Evolutionary conservation across 2,888 invertebrate genomes (phyloP).

Genomic region (Pandemis heparana): DNA sequence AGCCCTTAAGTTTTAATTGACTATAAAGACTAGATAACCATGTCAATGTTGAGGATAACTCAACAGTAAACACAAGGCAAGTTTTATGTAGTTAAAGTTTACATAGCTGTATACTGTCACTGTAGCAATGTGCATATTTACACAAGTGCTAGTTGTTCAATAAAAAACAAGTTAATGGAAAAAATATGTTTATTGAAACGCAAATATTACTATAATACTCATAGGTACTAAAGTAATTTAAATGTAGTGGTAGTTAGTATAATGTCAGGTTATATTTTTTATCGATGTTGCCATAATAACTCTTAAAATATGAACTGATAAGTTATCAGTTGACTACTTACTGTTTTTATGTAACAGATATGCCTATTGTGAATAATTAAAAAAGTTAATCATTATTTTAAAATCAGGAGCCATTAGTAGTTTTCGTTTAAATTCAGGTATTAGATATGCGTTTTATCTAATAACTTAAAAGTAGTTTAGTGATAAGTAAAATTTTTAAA

Average conservation of each 20-base stretch:
- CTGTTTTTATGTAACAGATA: neutral
- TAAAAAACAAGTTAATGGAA: constrained; percentile 1
- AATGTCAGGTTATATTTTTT: neutral
- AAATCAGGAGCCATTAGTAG: too few relatives aligned
- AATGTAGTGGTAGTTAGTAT: neutral
- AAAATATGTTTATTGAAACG: constrained; percentile 23
- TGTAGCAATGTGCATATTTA: constrained; percentile 7
- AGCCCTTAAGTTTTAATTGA: neutral
- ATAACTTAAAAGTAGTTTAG: too few relatives aligned
- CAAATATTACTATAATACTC: constrained; percentile 10
- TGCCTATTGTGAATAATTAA: neutral
- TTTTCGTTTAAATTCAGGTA: too few relatives aligned
- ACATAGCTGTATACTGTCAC: constrained; percentile 13
- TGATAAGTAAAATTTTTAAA: too few relatives aligned
- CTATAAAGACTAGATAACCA: neutral
- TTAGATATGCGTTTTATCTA: too few relatives aligned
- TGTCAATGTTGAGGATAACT: constrained; percentile 15
- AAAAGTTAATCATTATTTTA: too few relatives aligned
- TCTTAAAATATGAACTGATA: constrained; percentile 18
- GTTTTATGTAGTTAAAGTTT: constrained; percentile 7
- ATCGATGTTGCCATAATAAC: constrained; percentile 4
- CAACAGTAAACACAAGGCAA: neutral
- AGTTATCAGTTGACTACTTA: constrained; percentile 12
- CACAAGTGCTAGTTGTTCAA: constrained; percentile 11
- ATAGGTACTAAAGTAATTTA: neutral